These are phyloP conservation scores for Donacobius atricapilla DNA, from an alignment of 2,113 vertebrate genomes.

Conservation along the genomic window DNA sequence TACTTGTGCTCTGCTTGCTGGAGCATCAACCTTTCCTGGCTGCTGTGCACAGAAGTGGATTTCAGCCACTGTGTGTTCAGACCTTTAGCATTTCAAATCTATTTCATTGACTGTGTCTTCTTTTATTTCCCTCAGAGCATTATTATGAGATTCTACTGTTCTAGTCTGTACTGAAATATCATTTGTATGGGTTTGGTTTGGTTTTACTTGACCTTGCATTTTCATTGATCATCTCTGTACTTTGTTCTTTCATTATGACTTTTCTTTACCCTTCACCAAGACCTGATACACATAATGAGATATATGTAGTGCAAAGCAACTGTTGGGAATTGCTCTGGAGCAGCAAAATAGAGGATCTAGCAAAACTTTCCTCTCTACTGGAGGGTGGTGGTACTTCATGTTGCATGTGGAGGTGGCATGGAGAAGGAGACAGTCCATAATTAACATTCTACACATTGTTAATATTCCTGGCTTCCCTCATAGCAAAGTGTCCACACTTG, in stretches of 20 bases:
- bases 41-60: background rate
- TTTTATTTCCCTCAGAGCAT: constrained; percentile 18
- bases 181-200: background rate
- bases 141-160: background rate
- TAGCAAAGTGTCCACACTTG: background rate
- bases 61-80: background rate
- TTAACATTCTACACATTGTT: background rate
- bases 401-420: background rate
- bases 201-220: background rate
- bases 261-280: background rate
- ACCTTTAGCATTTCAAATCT: background rate
- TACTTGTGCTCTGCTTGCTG: background rate
- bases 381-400: background rate
- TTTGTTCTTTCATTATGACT: background rate
- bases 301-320: background rate
- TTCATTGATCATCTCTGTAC: background rate
- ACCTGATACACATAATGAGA: background rate
- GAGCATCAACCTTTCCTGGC: background rate
- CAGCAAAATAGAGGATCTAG: background rate
- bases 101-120: background rate
- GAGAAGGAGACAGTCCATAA: background rate
- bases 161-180: background rate
- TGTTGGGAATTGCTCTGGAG: background rate
- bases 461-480: background rate
- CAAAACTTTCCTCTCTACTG: background rate